A percentile compares a stretch with the other conserved stretches of the same genome.
These are phyloP conservation scores for Apoda limacodes DNA, from an alignment of 2,888 invertebrate species.

Conservation along the genomic window DNA sequence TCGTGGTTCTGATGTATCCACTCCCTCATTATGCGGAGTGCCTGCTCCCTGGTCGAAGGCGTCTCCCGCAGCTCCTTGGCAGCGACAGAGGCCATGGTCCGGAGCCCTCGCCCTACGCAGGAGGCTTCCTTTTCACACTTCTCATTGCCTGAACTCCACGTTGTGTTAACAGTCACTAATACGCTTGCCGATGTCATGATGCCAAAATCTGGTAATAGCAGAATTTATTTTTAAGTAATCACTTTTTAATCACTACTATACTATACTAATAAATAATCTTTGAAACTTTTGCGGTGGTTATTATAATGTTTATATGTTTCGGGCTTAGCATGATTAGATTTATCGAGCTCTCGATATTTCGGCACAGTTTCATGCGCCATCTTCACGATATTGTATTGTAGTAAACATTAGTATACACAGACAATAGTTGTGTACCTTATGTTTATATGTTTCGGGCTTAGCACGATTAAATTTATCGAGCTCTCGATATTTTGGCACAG, in stretches of 20 bases:
- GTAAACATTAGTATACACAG: too few relatives aligned
- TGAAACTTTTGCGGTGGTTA: too few relatives aligned
- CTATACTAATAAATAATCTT: too few relatives aligned
- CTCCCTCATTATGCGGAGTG: conserved; percentile 72
- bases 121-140: conserved; percentile 42
- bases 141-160: conserved; percentile 41
- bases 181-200: conserved; percentile 53
- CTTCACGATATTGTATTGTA: too few relatives aligned
- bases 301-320: too few relatives aligned
- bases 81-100: conserved; percentile 62
- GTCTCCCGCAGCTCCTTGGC: conserved; percentile 79
- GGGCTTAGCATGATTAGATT: too few relatives aligned
- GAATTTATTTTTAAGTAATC: neutral
- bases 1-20: conserved; percentile 80
- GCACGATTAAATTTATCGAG: too few relatives aligned
- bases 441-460: too few relatives aligned
- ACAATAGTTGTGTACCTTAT: too few relatives aligned
- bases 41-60: conserved; percentile 71
- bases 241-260: conserved; percentile 5
- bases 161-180: conserved; percentile 46
- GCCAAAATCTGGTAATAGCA: conserved; percentile 17
- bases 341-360: too few relatives aligned
- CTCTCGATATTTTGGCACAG: too few relatives aligned
- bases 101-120: conserved; percentile 24
- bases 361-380: too few relatives aligned